Base-by-base conservation (phyloP, 2,888 invertebrate species). In the Anthrax anthrax region DNA sequence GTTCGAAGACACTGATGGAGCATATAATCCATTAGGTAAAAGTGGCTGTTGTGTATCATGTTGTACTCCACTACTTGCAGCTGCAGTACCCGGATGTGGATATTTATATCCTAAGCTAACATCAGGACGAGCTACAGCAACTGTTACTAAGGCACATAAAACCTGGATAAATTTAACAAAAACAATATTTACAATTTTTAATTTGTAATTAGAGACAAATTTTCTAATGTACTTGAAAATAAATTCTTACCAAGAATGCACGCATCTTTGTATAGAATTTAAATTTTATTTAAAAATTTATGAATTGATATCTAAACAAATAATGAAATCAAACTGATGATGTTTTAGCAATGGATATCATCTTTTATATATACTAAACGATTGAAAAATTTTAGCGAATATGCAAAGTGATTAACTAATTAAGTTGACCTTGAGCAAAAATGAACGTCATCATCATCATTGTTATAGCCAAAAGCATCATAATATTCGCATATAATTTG, bases 31-130 rank as follows among this genome's bases (percentile, higher is more conserved):
- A 32, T 32, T 9, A 6, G 23, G 8, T 23, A 23, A 4, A 23
- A 6, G 23, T 23, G 23, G 8, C 8, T 23, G 23, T 23, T 23
- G 23, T 23, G 23, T 6, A 12, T 32, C 29, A 32, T 12, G 12
- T 12, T 32, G 29, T 1, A 32, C 29, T 32, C 12, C 9, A 32
- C 9, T 12, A 32, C 29, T 12, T 27, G 1, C 23, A 32, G 12
- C 12, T 12, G 12, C 3, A 32, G 10, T 12, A 12, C 29, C 13
- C 12, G 29, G 29, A 12, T 1, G 12, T 12, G 29, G 55, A 39
- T 64, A 63, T 27, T 51, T 55, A 47, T 63, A 63, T 29, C 61
- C 58, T 46, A 61, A 49, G 19, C 61, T 61, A 39, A 63, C 54
- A 53, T 65, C 65, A 29, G 65, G 61, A 42, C 60, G 57, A 6